Evolutionary conservation across 2,113 vertebrate species (phyloP).

Genomic region (Ameiurus melas): DNA sequence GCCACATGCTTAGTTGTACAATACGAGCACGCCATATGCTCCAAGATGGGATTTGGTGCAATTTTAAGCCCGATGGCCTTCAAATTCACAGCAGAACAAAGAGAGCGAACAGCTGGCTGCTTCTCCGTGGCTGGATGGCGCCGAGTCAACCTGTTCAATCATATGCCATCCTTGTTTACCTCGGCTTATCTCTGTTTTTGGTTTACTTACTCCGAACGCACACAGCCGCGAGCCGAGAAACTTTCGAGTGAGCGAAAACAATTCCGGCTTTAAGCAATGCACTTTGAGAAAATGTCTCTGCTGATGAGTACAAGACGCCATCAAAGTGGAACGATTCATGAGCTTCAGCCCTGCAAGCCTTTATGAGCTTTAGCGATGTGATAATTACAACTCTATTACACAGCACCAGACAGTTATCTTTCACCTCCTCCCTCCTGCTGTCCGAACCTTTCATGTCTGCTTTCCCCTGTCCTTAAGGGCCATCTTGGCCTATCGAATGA

Average conservation of each 20-base stretch:
- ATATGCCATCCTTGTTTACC: slow-evolving; percentile 50
- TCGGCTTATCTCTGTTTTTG: slow-evolving; percentile 42
- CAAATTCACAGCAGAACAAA: slow-evolving; percentile 53
- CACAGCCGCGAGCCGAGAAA: slow-evolving; percentile 11
- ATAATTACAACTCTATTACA: slow-evolving; percentile 47
- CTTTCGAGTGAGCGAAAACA: not conserved
- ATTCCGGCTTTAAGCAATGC: not conserved
- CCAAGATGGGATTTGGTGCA: slow-evolving; percentile 45
- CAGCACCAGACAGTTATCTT: slow-evolving; percentile 33
- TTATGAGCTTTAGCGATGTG: slow-evolving; percentile 27
- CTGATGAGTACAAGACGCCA: not conserved
- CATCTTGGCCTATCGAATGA: slow-evolving; percentile 29
- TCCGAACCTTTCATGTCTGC: slow-evolving; percentile 28
- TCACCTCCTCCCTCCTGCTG: slow-evolving; percentile 37
- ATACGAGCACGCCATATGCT: slow-evolving; percentile 55
- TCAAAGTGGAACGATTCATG: slow-evolving; percentile 23
- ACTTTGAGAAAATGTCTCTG: not conserved
- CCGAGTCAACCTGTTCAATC: slow-evolving; percentile 56
- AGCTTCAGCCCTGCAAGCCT: not conserved
- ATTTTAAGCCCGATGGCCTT: slow-evolving; percentile 52
- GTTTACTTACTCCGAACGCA: slow-evolving; percentile 35
- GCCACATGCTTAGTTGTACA: slow-evolving; percentile 59
- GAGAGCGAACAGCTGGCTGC: slow-evolving; percentile 58
- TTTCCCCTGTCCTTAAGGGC: slow-evolving; percentile 32
- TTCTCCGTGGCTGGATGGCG: slow-evolving; percentile 44